Base-by-base conservation (phyloP, 2,797 vertebrate species). In the Callimico goeldii region DNA sequence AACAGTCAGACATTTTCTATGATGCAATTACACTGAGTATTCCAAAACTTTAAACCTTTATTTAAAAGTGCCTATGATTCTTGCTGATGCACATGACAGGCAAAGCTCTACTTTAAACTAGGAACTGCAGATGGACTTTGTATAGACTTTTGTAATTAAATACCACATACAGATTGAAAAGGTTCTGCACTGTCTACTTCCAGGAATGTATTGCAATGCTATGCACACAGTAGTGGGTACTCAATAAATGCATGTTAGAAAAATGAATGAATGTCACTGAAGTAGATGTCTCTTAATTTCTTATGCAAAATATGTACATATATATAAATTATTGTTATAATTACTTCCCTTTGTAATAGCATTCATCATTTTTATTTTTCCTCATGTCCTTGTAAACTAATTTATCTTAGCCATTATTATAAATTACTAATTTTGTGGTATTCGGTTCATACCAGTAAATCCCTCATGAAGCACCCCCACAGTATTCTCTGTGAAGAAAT, bases 401-500 rank as follows among this genome's bases (percentile, higher is more conserved):
- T 83, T 97, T 72, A 73, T 81, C 46, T 87, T 96, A 80, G 67
- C 39, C 30, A 81, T 96, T 91, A 26, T 61, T 57, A 89, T 86
- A 96, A 90, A 58, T 73, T 84, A n/a, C 20, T 75, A 43, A 91
- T 87, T 88, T 94, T 83, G 15, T 58, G 30, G 5, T 13, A 90
- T 97, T 95, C 22, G 72, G 43, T 90, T 93, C 88, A 93, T 33
- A 88, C 76, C 84, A 94, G 72, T 84, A 87, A 94, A 92, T 97
- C 84, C 91, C 90, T 41, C 19, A 19, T 80, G 95, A 97, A 96
- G 55, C 43, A 94, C 48, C 85, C 36, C 85, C 79, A 93, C 57
- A 3, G 12, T 77, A 88, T 94, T 97, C 86, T 87, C 80, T 1
- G 0, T 14, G 58, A 94, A 77, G 83, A 81, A 93, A 77, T 43